Conservation (phyloP, 1,140 invertebrate genomes). For the Mercenaria mercenaria region DNA sequence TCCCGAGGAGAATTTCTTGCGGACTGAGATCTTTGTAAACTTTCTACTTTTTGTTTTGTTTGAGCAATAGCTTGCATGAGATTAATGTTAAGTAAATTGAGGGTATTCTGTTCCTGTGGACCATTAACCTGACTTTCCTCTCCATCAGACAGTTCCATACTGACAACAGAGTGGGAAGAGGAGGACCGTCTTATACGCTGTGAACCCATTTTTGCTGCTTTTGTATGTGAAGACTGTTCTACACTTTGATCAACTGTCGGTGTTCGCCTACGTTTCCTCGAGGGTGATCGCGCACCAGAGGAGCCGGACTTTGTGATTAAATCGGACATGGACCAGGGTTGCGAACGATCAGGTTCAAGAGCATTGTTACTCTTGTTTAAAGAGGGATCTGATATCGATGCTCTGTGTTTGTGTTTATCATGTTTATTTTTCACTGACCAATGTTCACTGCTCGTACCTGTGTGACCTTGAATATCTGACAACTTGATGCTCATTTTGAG, state of each 20-base stretch:
- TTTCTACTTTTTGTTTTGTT: constrained; percentile 36
- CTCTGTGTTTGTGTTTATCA: constrained; percentile 58
- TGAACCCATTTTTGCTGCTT: constrained; percentile 43
- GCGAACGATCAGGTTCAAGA: constrained; percentile 31
- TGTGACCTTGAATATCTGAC: constrained; percentile 29
- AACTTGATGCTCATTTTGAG: constrained; percentile 59
- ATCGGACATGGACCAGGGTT: constrained; percentile 63
- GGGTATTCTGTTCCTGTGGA: constrained; percentile 29
- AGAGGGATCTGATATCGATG: constrained; percentile 54
- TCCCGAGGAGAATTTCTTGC: constrained; percentile 31
- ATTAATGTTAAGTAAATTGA: constrained; percentile 40
- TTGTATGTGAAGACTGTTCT: constrained; percentile 19
- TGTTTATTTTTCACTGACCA: constrained; percentile 53
- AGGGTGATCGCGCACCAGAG: neutral
- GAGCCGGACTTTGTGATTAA: constrained; percentile 5
- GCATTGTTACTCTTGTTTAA: constrained; percentile 42
- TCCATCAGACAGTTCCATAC: constrained; percentile 64
- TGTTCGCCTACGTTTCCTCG: constrained; percentile 52
- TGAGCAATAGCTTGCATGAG: constrained; percentile 52
- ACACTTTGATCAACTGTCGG: constrained; percentile 33
- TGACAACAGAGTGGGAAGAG: constrained; percentile 57
- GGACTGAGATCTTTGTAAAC: constrained; percentile 24
- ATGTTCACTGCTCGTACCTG: constrained; percentile 20
- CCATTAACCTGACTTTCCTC: constrained; percentile 44
- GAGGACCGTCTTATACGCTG: constrained; percentile 57